Conservation (phyloP, 2,113 vertebrate species). For the Deroptyus accipitrinus region DNA sequence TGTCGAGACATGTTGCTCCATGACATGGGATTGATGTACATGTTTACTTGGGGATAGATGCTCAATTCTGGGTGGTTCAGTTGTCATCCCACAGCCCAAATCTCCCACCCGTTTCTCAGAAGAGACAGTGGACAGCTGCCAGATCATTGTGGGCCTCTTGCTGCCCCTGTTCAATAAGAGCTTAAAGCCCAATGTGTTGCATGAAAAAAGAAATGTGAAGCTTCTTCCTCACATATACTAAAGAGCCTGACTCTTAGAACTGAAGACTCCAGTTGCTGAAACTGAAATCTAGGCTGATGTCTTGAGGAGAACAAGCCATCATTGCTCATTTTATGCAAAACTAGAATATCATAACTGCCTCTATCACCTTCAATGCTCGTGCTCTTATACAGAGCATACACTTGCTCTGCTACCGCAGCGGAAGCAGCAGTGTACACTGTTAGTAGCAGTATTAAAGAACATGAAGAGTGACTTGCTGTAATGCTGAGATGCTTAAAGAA, state of each 20-base stretch:
- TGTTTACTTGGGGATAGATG: background rate
- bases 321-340: background rate
- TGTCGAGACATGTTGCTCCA: background rate
- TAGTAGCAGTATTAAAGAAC: background rate
- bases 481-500: background rate
- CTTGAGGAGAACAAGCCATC: background rate
- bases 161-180: background rate
- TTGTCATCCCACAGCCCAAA: background rate
- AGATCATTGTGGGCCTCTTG: background rate
- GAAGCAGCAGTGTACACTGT: background rate
- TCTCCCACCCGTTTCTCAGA: background rate
- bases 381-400: background rate
- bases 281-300: background rate
- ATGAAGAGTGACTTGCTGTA: background rate
- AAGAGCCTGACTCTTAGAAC: background rate
- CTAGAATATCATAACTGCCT: background rate
- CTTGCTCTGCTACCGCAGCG: background rate
- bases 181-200: background rate
- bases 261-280: background rate
- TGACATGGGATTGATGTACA: rapidly evolving
- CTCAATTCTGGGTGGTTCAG: background rate
- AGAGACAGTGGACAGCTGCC: background rate
- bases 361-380: background rate
- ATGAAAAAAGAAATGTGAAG: background rate
- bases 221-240: background rate